Percentiles rank a stretch among this genome's conserved stretches.
Conservation (phyloP, 2,113 vertebrate species). For the Sebastes fasciatus region DNA sequence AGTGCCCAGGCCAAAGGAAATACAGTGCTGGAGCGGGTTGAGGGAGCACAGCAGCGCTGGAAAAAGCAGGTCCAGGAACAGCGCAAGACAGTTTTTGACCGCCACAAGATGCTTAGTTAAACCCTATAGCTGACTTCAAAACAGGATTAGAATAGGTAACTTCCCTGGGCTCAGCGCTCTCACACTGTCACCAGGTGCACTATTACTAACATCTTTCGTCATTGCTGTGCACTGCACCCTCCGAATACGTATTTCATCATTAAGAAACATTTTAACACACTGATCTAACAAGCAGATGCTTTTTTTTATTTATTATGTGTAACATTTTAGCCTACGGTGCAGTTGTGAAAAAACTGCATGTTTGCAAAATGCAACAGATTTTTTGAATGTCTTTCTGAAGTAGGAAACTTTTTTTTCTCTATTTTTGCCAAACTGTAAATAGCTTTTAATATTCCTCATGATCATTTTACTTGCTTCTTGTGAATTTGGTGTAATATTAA, state of each 20-base stretch:
- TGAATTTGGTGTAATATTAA: not conserved
- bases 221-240: conserved; percentile 4
- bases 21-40: conserved; percentile 93
- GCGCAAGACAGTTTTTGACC: conserved; percentile 95
- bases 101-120: conserved; percentile 97
- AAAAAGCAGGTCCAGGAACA: conserved; percentile 98
- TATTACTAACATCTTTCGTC: not conserved
- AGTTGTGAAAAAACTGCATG: conserved; percentile 14
- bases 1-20: conserved; percentile 83
- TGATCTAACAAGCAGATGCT: not conserved
- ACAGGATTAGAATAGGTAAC: conserved; percentile 29
- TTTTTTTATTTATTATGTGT: conserved; percentile 6
- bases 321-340: not conserved
- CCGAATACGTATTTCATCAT: not conserved
- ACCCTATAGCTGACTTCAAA: not conserved
- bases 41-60: conserved; percentile 97
- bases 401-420: not conserved
- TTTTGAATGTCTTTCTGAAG: conserved; percentile 30
- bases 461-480: not conserved
- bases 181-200: conserved; percentile 56
- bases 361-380: conserved; percentile 20
- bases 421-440: conserved; percentile 29
- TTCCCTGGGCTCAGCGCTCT: not conserved
- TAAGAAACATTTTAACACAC: conserved; percentile 19
- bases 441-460: not conserved